Conservation (phyloP, 2,113 vertebrate genomes). For the Daubentonia madagascariensis region DNA sequence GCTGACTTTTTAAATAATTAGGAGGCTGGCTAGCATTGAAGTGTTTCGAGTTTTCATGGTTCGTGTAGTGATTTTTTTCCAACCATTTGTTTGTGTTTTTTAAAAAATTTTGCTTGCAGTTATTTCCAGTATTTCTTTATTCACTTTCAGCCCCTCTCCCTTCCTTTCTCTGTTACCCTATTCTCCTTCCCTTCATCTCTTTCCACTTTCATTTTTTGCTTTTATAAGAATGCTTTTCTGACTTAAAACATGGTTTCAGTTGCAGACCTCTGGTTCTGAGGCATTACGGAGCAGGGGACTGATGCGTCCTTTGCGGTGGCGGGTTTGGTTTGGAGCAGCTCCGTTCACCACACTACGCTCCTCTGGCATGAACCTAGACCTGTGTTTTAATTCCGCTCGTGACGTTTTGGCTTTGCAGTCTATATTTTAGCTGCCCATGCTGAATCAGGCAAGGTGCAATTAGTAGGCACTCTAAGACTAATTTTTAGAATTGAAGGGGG, state of each 20-base stretch:
- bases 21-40: not conserved
- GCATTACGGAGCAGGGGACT: rapidly evolving
- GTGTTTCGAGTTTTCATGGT: not conserved
- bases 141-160: not conserved
- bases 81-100: not conserved
- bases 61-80: not conserved
- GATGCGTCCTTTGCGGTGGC: not conserved
- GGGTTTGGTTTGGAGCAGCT: not conserved
- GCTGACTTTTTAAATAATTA: not conserved
- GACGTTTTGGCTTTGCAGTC: not conserved
- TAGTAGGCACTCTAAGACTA: not conserved
- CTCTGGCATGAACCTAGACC: not conserved
- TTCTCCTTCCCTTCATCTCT: not conserved
- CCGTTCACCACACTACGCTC: rapidly evolving
- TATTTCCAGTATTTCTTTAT: not conserved
- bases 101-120: not conserved
- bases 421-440: not conserved
- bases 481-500: not conserved
- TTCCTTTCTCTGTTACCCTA: not conserved
- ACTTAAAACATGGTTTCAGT: not conserved
- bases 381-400: not conserved
- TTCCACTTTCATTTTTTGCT: not conserved
- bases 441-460: not conserved
- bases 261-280: not conserved
- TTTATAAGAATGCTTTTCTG: not conserved